Conservation (phyloP, 2,113 vertebrate species). For the Chlamydotis undulata region DNA sequence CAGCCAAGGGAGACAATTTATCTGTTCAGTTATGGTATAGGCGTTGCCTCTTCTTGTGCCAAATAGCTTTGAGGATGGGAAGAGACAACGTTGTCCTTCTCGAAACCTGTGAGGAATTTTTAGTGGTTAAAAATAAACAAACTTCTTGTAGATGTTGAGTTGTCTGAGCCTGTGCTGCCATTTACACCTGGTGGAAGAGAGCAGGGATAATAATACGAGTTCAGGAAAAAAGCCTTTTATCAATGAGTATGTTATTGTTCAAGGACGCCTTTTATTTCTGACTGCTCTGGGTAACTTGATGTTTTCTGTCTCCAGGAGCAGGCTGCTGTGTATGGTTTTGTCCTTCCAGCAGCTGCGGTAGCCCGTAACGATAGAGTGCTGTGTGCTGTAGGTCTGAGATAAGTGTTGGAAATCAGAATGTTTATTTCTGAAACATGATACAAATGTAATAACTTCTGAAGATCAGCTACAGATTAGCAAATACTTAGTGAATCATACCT, state of each 20-base stretch:
- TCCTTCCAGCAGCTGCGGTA: conserved; percentile 13
- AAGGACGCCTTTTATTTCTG: neutral
- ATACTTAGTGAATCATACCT: conserved; percentile 46
- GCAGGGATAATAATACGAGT: neutral
- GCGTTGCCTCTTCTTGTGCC: conserved; percentile 22
- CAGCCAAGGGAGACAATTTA: neutral
- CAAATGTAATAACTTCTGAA: conserved; percentile 35
- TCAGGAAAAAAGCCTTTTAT: neutral
- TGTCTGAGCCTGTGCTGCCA: neutral
- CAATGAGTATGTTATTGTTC: neutral
- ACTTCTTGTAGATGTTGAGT: neutral
- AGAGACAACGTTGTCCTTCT: neutral
- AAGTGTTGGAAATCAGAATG: conserved; percentile 30
- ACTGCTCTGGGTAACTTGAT: neutral
- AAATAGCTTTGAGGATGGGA: conserved; percentile 28
- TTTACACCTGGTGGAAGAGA: neutral
- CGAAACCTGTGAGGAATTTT: neutral
- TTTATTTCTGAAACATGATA: conserved; percentile 29
- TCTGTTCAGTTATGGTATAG: conserved; percentile 13
- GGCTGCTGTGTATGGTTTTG: neutral
- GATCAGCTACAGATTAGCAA: conserved; percentile 49
- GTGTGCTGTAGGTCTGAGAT: conserved; percentile 63
- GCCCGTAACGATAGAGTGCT: neutral
- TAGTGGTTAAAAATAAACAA: neutral
- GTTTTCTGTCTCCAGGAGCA: neutral